Evolutionary conservation across 2,888 invertebrate genomes (phyloP), one percentile per base, ranked within the genome.

Genomic region (Leptopilina myrica): DNA sequence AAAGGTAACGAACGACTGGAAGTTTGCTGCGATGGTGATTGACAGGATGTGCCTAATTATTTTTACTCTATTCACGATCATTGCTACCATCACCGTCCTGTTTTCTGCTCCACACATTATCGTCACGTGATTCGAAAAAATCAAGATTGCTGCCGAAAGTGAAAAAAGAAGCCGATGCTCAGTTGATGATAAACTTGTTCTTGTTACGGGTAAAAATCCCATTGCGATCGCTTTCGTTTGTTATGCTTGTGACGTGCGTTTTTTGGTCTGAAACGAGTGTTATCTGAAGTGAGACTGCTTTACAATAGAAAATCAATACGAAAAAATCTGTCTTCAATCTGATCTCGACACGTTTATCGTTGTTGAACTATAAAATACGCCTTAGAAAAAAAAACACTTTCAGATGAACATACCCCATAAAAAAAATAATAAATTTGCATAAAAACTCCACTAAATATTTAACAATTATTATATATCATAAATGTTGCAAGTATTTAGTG

Each of bases 1-100:
- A 93, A 97, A 97, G 93, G 95, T 98, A 92, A 96, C 98, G 93
- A 97, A 97, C 94, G 98, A 98, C 96, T 99, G 99, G 99, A 98
- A 98, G 94, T 99, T 98, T 94, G 98, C 98, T 93, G 98, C 98
- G 93, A 98, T 98, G 98, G 98, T 99, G 94, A 98, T 99, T 94
- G 99, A 99, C 95, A 96, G 98, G 95, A 95, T 98, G 95, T 99
- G 99, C 96, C 97, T 99, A 95, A 98, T 98, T 95, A 96, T 98
- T 95, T 99, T 99, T 96, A 98, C 98, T 94, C 95, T 97, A 94
- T 98, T 98, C 95, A 98, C 98, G 94, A 97, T 98, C 95, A 96
- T 98, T 93, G 97, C 98, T 93, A 98, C 98, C 93, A 96, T 98
- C 94, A 97, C 97, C 94, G 98, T 98, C 94, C 96, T 98, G 93